Evolutionary conservation across 2,113 vertebrate genomes (phyloP), one percentile per base, ranked within the genome.

Genomic region (Crotalus viridis): DNA sequence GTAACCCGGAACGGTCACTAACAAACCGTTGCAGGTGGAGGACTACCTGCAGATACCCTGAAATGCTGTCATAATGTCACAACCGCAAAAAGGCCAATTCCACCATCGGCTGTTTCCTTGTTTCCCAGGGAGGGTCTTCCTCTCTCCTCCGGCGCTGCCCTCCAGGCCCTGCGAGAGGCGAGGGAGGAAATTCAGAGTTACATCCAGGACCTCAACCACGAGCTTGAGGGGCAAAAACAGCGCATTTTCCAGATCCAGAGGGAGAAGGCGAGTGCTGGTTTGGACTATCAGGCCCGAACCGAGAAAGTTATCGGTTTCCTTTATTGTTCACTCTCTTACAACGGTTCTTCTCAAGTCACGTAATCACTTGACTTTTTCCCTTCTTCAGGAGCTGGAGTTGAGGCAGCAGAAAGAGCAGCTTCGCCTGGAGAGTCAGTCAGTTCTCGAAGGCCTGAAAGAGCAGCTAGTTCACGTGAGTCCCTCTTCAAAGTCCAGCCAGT

Each of bases 401-500:
- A 95, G 87, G 92, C 91, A 97, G 85, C 96, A 98, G 94, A 97
- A 96, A 59, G 95, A 98, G 13, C 96, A 97, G 95, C 85, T 98
- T 87, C 94, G 89, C 69, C 88, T 92, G 52, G 97, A 98, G 91
- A 97, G 95, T 90, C 96, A 97, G 90, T 96, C 94, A 54, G 97
- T 97, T n/a, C 93, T 98, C 92, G 95, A 96, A 43, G 95, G 95
- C 33, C 85, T 98, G 4, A 98, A 97, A 94, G 95, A 97, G 19
- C 95, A 94, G 33, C 97, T 98, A 56, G 97, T 98, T 94, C 96
- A 98, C 97, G 98, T 98, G 55, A 89, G 39, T 57, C 1, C 12
- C 52, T 15, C 90, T 69, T 17, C 9, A 0, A 13, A 26, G 43
- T 5, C 10, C 55, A 10, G 55, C 21, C 15, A 5, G 54, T 7